Conservation (phyloP, 1,140 invertebrate species). For the Drosophila sproati region DNA sequence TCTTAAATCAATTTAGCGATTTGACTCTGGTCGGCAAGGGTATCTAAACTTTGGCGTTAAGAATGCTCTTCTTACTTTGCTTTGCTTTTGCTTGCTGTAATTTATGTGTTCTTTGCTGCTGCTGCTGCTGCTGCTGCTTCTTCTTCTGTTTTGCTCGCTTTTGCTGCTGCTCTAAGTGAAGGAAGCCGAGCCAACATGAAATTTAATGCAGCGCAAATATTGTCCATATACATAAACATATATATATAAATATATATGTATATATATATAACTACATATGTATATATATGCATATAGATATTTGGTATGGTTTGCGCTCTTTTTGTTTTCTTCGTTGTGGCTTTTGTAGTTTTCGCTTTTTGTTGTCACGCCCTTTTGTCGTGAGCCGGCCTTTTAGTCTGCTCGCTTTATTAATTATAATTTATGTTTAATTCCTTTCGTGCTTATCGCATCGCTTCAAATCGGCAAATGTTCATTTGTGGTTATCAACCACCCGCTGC, state of each 20-base stretch:
- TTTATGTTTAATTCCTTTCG: constrained; percentile 66
- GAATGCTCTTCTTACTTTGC: constrained; percentile 23
- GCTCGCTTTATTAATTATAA: constrained; percentile 75
- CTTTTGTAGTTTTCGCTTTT: constrained; percentile 12
- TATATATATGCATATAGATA: background rate
- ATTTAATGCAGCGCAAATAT: constrained; percentile 67
- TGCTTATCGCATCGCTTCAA: constrained; percentile 57
- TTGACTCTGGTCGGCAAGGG: background rate
- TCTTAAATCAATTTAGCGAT: no score
- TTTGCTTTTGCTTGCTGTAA: constrained; percentile 60
- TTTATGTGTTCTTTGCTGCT: constrained; percentile 61
- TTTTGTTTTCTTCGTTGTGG: constrained; percentile 20
- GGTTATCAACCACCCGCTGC: background rate
- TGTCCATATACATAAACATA: constrained; percentile 26
- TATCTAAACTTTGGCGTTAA: background rate
- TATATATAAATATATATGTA: constrained; percentile 1
- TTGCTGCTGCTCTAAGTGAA: constrained; percentile 7
- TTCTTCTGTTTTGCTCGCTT: constrained; percentile 24
- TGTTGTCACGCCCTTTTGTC: constrained; percentile 57
- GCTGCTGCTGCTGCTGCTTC: constrained; percentile 3
- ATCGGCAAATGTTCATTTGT: constrained; percentile 42
- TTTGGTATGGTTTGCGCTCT: constrained; percentile 9
- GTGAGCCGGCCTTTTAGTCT: constrained; percentile 32
- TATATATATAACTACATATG: background rate
- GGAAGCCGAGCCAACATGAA: constrained; percentile 28